Conservation (phyloP, 2,797 vertebrate species). For the Cryptoblepharus egeriae region DNA sequence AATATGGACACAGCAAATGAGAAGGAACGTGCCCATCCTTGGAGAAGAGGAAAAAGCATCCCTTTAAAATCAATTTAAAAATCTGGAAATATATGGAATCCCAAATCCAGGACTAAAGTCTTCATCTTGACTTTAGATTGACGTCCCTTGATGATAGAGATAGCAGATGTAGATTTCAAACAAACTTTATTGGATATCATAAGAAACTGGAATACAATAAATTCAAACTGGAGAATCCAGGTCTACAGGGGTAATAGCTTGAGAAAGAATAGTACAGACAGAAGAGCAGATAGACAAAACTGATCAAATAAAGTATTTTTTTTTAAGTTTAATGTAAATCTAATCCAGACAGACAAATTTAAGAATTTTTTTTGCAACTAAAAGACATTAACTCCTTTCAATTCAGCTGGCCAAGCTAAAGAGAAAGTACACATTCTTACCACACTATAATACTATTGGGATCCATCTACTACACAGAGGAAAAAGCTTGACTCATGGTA, state of each 20-base stretch:
- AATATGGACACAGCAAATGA: too few relatives aligned
- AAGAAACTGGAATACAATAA: slow-evolving; percentile 35
- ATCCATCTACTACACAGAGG: neutral
- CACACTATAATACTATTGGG: neutral
- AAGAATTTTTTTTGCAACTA: neutral
- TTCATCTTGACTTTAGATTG: neutral
- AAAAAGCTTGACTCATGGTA: neutral
- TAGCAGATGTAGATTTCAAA: slow-evolving; percentile 12
- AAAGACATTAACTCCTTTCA: neutral
- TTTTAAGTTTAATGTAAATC: neutral
- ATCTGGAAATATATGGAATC: neutral
- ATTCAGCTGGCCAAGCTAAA: slow-evolving; percentile 13
- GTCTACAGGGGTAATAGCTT: slow-evolving; percentile 7
- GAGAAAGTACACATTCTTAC: slow-evolving; percentile 18
- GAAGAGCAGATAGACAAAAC: slow-evolving; percentile 23
- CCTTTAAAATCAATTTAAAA: too few relatives aligned
- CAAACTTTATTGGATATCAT: slow-evolving; percentile 37
- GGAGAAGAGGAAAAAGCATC: too few relatives aligned
- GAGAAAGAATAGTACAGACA: slow-evolving; percentile 14
- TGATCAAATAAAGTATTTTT: slow-evolving; percentile 3
- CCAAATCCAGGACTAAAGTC: neutral
- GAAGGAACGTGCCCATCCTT: too few relatives aligned
- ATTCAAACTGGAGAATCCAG: slow-evolving; percentile 13
- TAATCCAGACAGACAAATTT: neutral
- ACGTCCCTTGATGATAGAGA: neutral